Percentiles rank a stretch among this genome's conserved stretches.
Conservation (phyloP, 2,113 vertebrate genomes). For the Podarcis muralis region DNA sequence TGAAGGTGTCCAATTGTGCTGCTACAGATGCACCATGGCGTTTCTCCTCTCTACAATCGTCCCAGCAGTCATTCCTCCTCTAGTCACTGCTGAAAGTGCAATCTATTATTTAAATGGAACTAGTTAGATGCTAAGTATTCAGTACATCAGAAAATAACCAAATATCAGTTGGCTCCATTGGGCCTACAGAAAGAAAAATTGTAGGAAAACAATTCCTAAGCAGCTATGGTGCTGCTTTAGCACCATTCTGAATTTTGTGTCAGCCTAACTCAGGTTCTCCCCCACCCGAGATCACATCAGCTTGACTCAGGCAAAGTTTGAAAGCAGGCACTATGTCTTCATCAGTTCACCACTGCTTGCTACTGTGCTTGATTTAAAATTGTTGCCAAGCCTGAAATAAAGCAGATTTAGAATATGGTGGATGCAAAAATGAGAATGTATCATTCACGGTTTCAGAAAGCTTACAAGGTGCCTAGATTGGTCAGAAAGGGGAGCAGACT, state of each 20-base stretch:
- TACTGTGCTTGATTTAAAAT: not conserved
- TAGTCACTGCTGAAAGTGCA: not conserved
- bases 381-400: not conserved
- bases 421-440: not conserved
- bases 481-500: not conserved
- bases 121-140: not conserved
- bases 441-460: not conserved
- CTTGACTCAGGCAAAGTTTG: not conserved
- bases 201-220: not conserved
- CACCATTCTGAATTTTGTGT: not conserved
- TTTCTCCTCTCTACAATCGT: too few relatives aligned
- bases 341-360: not conserved
- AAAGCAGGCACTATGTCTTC: conserved; percentile 5
- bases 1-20: too few relatives aligned
- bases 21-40: too few relatives aligned
- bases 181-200: not conserved
- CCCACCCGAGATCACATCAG: not conserved
- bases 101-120: not conserved
- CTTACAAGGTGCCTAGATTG: not conserved
- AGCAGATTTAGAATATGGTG: not conserved
- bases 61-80: too few relatives aligned
- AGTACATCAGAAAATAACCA: not conserved
- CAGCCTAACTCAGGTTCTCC: not conserved
- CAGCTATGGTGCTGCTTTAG: not conserved
- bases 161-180: not conserved